Percentiles rank a stretch among this genome's conserved stretches.
phyloP scores from a whole-genome alignment of 2,113 vertebrate genomes.

The Beaufortia kweichowensis region DNA sequence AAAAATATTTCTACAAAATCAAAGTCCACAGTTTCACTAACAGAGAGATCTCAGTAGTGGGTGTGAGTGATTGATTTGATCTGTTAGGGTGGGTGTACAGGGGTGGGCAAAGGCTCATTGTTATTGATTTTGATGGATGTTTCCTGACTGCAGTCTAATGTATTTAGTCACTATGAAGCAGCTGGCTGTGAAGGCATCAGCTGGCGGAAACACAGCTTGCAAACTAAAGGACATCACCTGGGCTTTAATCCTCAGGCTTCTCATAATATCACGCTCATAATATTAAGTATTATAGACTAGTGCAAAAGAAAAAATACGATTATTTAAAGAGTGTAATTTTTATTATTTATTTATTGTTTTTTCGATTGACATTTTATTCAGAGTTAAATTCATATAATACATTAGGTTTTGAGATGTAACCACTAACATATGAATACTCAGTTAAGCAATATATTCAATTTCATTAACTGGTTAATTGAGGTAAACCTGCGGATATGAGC shows the following conservation, averaged over 20 bases:
- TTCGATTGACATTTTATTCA: background rate
- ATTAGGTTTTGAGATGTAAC: no score
- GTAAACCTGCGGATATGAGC: no score
- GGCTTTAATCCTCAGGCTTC: background rate
- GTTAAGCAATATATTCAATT: no score
- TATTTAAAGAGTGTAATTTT: no score
- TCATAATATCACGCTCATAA: constrained; percentile 7
- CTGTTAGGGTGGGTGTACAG: constrained; percentile 3
- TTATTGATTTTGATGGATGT: constrained; percentile 44
- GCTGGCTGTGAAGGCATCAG: constrained; percentile 23
- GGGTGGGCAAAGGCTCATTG: constrained; percentile 21
- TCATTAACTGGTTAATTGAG: no score
- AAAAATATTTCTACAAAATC: constrained; percentile 33
- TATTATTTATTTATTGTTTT: background rate
- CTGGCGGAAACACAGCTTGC: constrained; percentile 38
- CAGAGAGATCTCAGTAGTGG: constrained; percentile 33
- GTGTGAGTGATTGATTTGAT: constrained; percentile 50
- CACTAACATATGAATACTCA: no score
- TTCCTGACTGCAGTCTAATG: constrained; percentile 36
- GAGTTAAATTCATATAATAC: no score
- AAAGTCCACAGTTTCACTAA: constrained; percentile 36
- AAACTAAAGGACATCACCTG: constrained; percentile 31
- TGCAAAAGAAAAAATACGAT: background rate
- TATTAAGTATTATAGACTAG: background rate
- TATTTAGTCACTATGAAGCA: constrained; percentile 33